Evolutionary conservation across 2,797 vertebrate species (phyloP).

Genomic region (Bradypodion pumilum): DNA sequence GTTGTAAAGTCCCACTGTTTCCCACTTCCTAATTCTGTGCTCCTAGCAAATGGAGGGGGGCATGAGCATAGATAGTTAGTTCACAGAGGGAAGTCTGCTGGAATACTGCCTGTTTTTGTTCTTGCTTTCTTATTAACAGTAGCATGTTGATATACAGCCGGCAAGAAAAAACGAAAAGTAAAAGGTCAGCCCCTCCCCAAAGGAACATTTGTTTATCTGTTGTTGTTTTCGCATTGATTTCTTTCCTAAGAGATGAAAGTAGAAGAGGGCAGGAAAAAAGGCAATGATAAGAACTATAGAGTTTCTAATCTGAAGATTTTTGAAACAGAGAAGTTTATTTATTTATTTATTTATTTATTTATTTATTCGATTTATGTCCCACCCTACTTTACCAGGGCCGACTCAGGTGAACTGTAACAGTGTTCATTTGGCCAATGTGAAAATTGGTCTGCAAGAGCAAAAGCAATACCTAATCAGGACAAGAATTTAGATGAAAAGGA

Average conservation of each 20-base stretch:
- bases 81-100: background rate
- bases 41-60: background rate
- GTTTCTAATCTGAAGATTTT: background rate
- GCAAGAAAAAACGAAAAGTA: background rate
- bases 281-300: background rate
- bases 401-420: background rate
- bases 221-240: background rate
- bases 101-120: background rate
- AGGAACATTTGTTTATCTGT: background rate
- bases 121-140: background rate
- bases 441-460: background rate
- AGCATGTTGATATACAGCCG: background rate
- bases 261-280: background rate
- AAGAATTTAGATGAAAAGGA: background rate
- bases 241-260: background rate
- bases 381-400: too few species aligned
- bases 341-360: too few species aligned
- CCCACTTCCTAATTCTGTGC: background rate
- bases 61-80: background rate
- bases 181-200: background rate
- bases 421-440: background rate
- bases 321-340: background rate
- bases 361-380: too few species aligned
- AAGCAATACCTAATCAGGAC: background rate
- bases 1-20: background rate